Evolutionary conservation across 1,140 invertebrate genomes (phyloP), one percentile per base, ranked within the genome.

Genomic region (Gonioctena quinquepunctata): DNA sequence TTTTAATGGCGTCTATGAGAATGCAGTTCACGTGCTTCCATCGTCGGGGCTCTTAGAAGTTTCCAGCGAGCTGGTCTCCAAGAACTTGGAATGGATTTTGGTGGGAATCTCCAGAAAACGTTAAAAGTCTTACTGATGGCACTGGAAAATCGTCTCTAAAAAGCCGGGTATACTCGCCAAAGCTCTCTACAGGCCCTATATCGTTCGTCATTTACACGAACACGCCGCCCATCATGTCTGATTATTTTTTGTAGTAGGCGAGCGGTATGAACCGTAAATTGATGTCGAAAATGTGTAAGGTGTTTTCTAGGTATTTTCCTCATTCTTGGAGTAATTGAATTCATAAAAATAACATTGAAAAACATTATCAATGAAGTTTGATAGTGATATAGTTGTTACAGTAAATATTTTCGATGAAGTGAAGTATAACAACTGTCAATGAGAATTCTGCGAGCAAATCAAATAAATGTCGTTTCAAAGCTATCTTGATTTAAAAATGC

Each of bases 121-220:
- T 18, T 25, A 16, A 23, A 22, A 48, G 3, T 48, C n/a, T 48
- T 5, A 2, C 66, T 70, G 70, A 70, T 70, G 50, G 63, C 68
- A 57, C 67, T 70, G 63, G 62, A 70, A 63, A 70, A 73, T 70
- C 70, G 68, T 49, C 33, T 8, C 13, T 42, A 42, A 42, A 8
- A 3, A 13, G 11, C 16, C 4, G 13, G 33, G 33, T n/a, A 11
- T 42, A 42, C 11, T 42, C 33, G 33, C 16, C 33, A 42, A 42
- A 42, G 33, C 33, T 2, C 11, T 42, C 16, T 42, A n/a, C 33
- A 3, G 11, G 1, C 16, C 16, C 7, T 0, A 11, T 8, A 4
- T 42, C 2, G 11, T 42, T 11, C 16, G 33, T 70, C 13, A n/a
- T 42, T 3, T 42, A 11, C 1, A 42, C 11, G 16, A 42, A n/a